Percentiles rank a stretch among this genome's conserved stretches.
phyloP scores from a whole-genome alignment of 2,888 invertebrate genomes.

The Dicranocentrus wangi region DNA sequence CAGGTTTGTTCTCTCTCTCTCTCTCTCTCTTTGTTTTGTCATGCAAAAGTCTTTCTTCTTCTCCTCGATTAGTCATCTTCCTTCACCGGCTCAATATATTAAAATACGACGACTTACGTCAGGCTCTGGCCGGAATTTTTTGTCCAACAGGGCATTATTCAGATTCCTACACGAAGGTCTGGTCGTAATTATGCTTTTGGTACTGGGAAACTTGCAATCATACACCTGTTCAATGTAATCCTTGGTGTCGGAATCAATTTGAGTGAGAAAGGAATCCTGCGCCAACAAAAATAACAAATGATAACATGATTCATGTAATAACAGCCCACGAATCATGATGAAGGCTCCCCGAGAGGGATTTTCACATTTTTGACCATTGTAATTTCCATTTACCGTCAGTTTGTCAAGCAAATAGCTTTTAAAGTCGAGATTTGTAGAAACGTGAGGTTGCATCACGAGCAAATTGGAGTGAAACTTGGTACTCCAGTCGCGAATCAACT shows the following conservation, averaged over 20 bases:
- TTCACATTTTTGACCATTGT: not conserved
- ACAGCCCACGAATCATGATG: too few relatives aligned
- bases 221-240: constrained; percentile 73
- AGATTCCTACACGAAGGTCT: constrained; percentile 70
- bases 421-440: constrained; percentile 73
- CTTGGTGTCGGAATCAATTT: constrained; percentile 61
- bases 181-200: constrained; percentile 59
- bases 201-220: constrained; percentile 72
- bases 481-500: constrained; percentile 70
- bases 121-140: constrained; percentile 72
- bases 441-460: constrained; percentile 71
- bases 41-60: too few relatives aligned
- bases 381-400: constrained; percentile 68
- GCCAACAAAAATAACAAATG: not conserved
- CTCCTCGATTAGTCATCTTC: constrained; percentile 17
- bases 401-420: constrained; percentile 72
- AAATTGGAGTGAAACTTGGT: constrained; percentile 69
- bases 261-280: constrained; percentile 51
- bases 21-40: not conserved
- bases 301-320: not conserved
- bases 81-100: not conserved
- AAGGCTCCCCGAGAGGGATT: too few relatives aligned
- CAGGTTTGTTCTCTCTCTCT: not conserved
- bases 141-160: constrained; percentile 65
- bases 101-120: constrained; percentile 69